Evolutionary conservation across 2,113 vertebrate species (phyloP).

Genomic region (Dicaeum eximium): DNA sequence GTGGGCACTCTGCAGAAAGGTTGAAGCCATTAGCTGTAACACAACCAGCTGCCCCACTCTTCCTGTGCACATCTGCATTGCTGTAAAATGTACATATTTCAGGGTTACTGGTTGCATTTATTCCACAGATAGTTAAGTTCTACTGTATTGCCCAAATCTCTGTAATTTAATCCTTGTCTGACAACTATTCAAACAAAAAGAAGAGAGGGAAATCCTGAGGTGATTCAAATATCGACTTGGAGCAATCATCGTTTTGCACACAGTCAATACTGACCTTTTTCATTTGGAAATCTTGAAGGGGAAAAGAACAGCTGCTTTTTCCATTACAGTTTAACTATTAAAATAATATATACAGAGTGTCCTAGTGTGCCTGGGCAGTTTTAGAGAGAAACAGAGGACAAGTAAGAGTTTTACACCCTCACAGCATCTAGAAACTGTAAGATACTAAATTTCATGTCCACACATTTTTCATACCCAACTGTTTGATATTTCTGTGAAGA

Average conservation of each 20-base stretch:
- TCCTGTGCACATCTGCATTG: neutral
- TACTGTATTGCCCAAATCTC: neutral
- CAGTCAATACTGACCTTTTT: constrained; percentile 58
- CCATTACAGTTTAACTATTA: neutral
- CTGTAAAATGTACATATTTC: neutral
- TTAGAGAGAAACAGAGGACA: neutral
- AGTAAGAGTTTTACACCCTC: neutral
- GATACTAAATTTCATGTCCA: neutral
- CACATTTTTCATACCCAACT: neutral
- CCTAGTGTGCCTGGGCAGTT: neutral
- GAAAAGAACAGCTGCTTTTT: neutral
- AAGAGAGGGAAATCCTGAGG: constrained; percentile 17
- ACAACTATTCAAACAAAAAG: constrained; percentile 26
- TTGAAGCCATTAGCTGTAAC: neutral
- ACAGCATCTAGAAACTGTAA: neutral
- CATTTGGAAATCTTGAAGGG: neutral
- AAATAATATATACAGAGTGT: neutral
- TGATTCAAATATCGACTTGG: constrained; percentile 27
- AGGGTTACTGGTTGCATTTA: neutral
- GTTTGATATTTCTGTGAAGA: neutral
- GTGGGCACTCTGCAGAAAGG: neutral
- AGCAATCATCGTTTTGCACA: neutral
- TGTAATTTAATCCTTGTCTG: constrained; percentile 8
- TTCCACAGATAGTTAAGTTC: neutral
- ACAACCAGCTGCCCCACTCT: neutral